These are phyloP conservation scores for Sesia bembeciformis DNA, from an alignment of 2,888 invertebrate genomes.

Conservation along the genomic window DNA sequence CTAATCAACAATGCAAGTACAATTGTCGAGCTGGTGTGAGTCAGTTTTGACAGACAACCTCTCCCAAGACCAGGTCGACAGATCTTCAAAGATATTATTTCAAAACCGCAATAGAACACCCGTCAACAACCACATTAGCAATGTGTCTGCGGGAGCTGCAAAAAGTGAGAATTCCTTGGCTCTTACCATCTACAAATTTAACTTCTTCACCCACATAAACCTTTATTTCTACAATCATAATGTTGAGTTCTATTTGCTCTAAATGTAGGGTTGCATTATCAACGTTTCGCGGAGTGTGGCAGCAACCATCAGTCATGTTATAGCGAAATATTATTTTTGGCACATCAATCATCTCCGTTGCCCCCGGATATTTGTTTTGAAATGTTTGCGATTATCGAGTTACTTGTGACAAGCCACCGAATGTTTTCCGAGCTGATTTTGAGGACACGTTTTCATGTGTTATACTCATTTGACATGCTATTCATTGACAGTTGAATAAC, in stretches of 20 bases:
- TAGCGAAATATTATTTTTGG: conserved; percentile 2
- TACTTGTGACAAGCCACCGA: not conserved
- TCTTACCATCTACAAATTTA: not conserved
- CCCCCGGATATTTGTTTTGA: conserved; percentile 2
- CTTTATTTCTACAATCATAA: not conserved
- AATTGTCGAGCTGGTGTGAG: too few relatives aligned
- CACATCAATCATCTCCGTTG: conserved; percentile 5
- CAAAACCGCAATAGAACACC: not conserved
- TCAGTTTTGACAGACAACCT: too few relatives aligned
- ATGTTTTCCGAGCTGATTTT: not conserved
- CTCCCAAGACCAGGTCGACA: not conserved
- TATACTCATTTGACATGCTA: not conserved
- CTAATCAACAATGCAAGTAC: too few relatives aligned
- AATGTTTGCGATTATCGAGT: conserved; percentile 2
- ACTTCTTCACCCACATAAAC: not conserved
- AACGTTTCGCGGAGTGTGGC: not conserved
- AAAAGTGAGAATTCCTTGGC: not conserved
- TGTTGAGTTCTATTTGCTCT: not conserved
- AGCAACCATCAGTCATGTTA: not conserved
- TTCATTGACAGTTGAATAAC: not conserved
- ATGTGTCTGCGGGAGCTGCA: not conserved
- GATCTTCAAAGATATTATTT: not conserved
- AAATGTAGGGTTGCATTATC: not conserved
- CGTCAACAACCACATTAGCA: not conserved
- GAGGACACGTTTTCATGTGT: not conserved